phyloP scores from a whole-genome alignment of 1,140 invertebrate genomes.

The Melanaphis sacchari region DNA sequence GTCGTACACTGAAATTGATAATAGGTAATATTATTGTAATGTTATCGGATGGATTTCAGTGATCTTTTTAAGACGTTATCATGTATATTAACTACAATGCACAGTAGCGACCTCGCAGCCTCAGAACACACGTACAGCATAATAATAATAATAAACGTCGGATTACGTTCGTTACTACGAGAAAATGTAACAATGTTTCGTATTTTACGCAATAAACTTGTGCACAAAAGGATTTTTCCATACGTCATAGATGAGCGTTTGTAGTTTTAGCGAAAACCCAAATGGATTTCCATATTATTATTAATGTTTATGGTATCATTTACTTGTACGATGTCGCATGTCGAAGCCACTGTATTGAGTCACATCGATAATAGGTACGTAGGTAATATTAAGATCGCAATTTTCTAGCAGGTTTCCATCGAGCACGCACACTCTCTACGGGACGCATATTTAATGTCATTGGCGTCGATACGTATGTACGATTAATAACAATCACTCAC shows the following conservation, averaged over 20 bases:
- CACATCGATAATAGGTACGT: background rate
- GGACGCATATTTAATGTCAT: background rate
- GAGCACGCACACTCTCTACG: no score
- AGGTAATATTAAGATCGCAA: background rate
- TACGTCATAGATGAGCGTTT: background rate
- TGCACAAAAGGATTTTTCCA: background rate
- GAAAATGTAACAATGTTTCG: background rate
- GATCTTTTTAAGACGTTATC: background rate
- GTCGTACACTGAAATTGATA: background rate
- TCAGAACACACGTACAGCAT: background rate
- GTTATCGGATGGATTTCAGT: background rate
- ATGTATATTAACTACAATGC: background rate
- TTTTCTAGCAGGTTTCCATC: background rate
- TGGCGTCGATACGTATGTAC: background rate
- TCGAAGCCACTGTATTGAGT: no score
- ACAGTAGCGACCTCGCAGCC: background rate
- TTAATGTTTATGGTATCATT: background rate
- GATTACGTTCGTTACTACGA: background rate
- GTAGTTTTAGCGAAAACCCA: background rate
- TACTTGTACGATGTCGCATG: no score
- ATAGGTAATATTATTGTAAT: background rate
- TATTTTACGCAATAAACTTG: background rate
- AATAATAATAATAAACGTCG: no score
- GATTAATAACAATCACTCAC: background rate
- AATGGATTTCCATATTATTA: background rate